Base-by-base conservation (phyloP, 1,140 invertebrate genomes). In the Galleria mellonella region DNA sequence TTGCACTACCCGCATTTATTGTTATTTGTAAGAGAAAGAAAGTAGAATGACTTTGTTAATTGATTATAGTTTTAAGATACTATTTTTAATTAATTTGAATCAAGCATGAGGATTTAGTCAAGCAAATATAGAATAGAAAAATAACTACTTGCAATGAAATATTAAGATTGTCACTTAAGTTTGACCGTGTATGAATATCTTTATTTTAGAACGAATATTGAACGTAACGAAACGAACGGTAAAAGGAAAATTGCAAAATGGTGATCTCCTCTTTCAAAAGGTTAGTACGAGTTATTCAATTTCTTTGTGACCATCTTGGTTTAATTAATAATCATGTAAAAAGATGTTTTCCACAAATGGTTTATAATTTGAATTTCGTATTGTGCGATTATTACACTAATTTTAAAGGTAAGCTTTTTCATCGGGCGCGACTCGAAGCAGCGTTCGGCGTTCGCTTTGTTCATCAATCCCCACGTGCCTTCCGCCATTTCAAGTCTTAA, bases 381-480 rank as follows among this genome's bases (percentile, higher is more conserved):
- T 11, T 4, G 4, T 29, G 10, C 37, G 9, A 40, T 32, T 11
- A 23, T 23, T 23, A 23, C 17, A 23, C n/a, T 4, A 17, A 9
- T 5, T 5, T 9, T 37, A n/a, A 17, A 17, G 35, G 8, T n/a
- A 37, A 37, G 35, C 15, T 14, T 7, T 14, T 17, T 2, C 1
- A 37, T 11, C 4, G 7, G 14, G 35, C 35, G 40, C 48, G 49
- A 59, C 49, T 45, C 59, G 59, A 67, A 64, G 57, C 74, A 60
- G 55, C 40, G 66, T 64, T 72, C 68, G 67, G 68, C 65, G 59
- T 51, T 67, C 63, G 78, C 78, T 85, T 85, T 85, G 82, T 85
- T 85, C 78, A 57, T 51, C 52, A 61, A 73, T 70, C 72, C 82
- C 82, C 82, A 85, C 82, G 82, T 85, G 82, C 78, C 76, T 72